Percentiles rank a stretch among this genome's conserved stretches.
phyloP scores from a whole-genome alignment of 2,113 vertebrate species.

The Rattus rattus region DNA sequence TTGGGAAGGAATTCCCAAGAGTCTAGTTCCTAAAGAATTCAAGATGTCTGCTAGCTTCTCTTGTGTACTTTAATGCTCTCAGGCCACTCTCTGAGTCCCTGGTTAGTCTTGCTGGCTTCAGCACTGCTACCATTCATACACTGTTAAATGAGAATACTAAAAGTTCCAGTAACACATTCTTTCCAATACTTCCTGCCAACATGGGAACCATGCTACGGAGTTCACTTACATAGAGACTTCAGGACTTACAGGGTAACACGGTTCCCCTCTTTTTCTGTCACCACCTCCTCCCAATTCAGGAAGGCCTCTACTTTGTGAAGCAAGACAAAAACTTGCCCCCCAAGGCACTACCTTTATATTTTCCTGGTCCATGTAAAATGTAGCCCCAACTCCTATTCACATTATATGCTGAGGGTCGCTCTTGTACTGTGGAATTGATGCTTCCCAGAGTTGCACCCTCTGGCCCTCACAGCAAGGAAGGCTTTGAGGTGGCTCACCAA shows the following conservation, averaged over 20 bases:
- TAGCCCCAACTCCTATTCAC: background rate
- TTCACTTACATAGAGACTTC: background rate
- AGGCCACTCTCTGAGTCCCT: background rate
- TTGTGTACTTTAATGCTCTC: background rate
- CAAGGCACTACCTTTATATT: background rate
- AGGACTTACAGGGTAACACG: background rate
- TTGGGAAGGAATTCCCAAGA: background rate
- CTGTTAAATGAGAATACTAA: background rate
- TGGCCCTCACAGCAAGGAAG: background rate
- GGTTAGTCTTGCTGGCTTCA: background rate
- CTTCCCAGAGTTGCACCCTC: background rate
- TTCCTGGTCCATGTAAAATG: background rate
- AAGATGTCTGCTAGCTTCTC: background rate
- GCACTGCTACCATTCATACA: background rate
- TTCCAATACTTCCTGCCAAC: background rate
- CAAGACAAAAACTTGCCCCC: background rate
- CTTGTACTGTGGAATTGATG: background rate
- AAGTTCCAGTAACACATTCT: background rate
- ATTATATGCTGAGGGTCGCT: background rate
- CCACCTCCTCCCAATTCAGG: background rate
- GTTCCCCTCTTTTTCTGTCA: background rate
- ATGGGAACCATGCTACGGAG: accelerated
- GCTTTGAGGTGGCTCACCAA: background rate
- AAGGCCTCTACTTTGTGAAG: background rate
- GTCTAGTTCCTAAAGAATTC: background rate